Evolutionary conservation across 2,797 vertebrate genomes (phyloP).

Genomic region (Tragopan temminckii): DNA sequence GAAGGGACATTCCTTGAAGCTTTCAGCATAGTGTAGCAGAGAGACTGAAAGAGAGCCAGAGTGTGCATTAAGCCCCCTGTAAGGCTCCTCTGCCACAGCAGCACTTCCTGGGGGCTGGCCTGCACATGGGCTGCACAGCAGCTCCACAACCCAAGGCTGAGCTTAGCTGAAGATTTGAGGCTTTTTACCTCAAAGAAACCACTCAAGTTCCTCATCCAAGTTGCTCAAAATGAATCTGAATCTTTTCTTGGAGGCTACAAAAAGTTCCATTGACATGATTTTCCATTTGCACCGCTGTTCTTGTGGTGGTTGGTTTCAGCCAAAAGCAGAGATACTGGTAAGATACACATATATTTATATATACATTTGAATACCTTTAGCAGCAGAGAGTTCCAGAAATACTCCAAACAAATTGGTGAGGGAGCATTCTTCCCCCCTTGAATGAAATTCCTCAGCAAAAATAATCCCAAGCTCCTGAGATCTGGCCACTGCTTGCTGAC

Average conservation of each 20-base stretch:
- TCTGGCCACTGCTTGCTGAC: background rate
- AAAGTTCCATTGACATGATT: conserved; percentile 48
- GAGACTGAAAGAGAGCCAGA: background rate
- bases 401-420: background rate
- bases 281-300: conserved; percentile 46
- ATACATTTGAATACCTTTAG: conserved; percentile 7
- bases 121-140: background rate
- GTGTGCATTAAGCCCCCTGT: background rate
- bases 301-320: background rate
- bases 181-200: conserved; percentile 1
- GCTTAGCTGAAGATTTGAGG: background rate
- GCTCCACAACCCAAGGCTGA: background rate
- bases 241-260: conserved; percentile 17
- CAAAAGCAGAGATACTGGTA: background rate
- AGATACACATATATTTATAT: background rate
- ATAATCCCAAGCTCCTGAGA: background rate
- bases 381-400: background rate
- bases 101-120: background rate
- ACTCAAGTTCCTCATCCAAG: background rate
- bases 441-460: background rate
- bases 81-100: background rate
- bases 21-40: background rate
- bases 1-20: background rate
- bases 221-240: conserved; percentile 58
- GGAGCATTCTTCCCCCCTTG: background rate